These are phyloP conservation scores for Agrypnus murinus DNA, from an alignment of 2,888 invertebrate species.

Conservation along the genomic window DNA sequence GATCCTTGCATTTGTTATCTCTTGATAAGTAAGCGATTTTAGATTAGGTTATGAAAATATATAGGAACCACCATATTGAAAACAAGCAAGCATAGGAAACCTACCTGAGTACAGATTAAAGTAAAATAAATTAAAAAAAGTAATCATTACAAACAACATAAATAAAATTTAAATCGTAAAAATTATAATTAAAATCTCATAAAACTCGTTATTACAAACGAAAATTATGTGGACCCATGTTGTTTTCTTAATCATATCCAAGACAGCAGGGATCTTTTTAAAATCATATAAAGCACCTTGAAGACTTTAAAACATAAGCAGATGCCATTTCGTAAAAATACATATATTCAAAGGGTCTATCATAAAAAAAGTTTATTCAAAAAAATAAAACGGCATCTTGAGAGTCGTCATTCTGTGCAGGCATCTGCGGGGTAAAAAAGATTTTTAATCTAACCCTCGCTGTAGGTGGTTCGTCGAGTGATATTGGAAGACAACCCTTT, in stretches of 20 bases:
- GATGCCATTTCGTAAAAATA: constrained; percentile 11
- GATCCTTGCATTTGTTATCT: too few relatives aligned
- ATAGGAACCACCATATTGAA: too few relatives aligned
- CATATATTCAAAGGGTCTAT: too few relatives aligned
- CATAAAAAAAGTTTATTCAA: too few relatives aligned
- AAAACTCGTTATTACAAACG: constrained; percentile 13
- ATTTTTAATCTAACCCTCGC: constrained; percentile 14
- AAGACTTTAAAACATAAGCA: constrained; percentile 14
- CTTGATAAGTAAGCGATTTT: too few relatives aligned
- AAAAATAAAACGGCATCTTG: constrained; percentile 4
- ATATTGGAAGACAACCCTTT: too few relatives aligned
- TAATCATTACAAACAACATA: background rate
- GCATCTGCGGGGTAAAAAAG: constrained; percentile 4
- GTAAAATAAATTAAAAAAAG: too few relatives aligned
- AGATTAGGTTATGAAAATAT: too few relatives aligned
- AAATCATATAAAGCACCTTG: constrained; percentile 5
- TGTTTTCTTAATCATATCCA: constrained; percentile 13
- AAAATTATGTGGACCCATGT: constrained; percentile 23
- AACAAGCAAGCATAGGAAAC: too few relatives aligned
- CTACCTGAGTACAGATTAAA: too few relatives aligned
- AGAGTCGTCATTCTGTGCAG: background rate
- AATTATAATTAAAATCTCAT: constrained; percentile 24
- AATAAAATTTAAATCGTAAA: constrained; percentile 12
- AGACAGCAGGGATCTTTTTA: constrained; percentile 17
- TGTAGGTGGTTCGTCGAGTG: constrained; percentile 3